Conservation (phyloP, 2,797 vertebrate genomes). For the Liparis tanakae region DNA sequence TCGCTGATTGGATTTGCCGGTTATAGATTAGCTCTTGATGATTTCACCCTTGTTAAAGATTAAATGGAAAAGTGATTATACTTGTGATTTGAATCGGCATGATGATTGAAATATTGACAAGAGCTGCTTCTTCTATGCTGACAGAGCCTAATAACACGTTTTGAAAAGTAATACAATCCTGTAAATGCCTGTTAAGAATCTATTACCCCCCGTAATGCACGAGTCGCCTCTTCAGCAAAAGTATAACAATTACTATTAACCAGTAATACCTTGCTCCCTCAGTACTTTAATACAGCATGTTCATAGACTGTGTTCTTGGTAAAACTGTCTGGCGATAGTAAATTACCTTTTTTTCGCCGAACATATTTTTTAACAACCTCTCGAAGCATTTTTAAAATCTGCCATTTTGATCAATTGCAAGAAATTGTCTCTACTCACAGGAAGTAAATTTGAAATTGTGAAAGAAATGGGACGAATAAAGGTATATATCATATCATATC, state of each 20-base stretch:
- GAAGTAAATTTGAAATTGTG: no score
- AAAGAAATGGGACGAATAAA: no score
- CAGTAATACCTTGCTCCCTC: not conserved
- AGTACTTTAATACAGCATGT: not conserved
- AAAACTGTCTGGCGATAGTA: not conserved
- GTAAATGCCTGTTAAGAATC: not conserved
- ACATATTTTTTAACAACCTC: not conserved
- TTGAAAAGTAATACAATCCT: conserved; percentile 25
- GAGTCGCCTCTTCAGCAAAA: conserved; percentile 16
- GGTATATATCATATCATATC: no score
- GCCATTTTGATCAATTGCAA: conserved; percentile 32
- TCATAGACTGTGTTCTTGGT: not conserved
- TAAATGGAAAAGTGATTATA: conserved; percentile 67
- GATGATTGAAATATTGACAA: conserved; percentile 66
- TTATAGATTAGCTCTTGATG: conserved; percentile 74
- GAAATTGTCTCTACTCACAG: conserved; percentile 38
- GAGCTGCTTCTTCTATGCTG: conserved; percentile 39
- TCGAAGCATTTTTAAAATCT: conserved; percentile 19
- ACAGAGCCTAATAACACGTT: conserved; percentile 37
- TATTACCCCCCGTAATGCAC: not conserved
- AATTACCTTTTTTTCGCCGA: not conserved
- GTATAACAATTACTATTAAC: not conserved
- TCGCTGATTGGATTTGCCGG: conserved; percentile 71
- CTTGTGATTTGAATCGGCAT: conserved; percentile 62
- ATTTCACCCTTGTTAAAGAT: conserved; percentile 71